Conservation (phyloP, 2,797 vertebrate genomes). For the Gallirallus australis region DNA sequence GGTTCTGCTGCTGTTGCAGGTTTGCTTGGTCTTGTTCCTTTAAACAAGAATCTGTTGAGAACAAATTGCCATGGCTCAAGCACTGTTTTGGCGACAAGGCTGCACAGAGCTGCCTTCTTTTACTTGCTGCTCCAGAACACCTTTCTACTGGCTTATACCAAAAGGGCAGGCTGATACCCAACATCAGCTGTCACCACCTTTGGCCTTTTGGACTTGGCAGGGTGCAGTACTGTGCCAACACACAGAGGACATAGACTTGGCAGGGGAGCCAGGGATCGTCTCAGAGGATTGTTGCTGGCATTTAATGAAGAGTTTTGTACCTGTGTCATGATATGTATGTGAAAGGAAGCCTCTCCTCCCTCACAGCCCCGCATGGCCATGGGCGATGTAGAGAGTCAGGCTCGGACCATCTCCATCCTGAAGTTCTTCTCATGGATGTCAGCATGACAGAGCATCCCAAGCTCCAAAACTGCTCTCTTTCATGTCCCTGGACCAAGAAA, state of each 20-base stretch:
- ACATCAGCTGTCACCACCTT: not conserved
- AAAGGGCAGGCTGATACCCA: not conserved
- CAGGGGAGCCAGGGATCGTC: not conserved
- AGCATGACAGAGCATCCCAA: fast-evolving
- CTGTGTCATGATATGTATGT: not conserved
- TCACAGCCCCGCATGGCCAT: not conserved
- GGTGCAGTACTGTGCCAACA: not conserved
- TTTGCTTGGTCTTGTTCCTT: not conserved
- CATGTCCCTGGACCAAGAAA: not conserved
- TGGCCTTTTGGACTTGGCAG: not conserved
- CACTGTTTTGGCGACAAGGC: not conserved
- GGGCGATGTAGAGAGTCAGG: not conserved
- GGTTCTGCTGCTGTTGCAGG: not conserved
- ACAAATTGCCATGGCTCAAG: not conserved
- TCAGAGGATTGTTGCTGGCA: not conserved
- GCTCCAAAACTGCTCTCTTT: not conserved
- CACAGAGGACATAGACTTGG: not conserved
- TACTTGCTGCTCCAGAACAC: not conserved
- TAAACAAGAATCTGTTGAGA: not conserved
- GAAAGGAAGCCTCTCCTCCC: not conserved
- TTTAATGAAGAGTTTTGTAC: not conserved
- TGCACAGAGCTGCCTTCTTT: not conserved
- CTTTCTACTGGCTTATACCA: not conserved
- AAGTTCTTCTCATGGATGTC: fast-evolving
- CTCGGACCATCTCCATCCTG: not conserved